phyloP scores from a whole-genome alignment of 2,797 vertebrate genomes.

The Myripristis murdjan region DNA sequence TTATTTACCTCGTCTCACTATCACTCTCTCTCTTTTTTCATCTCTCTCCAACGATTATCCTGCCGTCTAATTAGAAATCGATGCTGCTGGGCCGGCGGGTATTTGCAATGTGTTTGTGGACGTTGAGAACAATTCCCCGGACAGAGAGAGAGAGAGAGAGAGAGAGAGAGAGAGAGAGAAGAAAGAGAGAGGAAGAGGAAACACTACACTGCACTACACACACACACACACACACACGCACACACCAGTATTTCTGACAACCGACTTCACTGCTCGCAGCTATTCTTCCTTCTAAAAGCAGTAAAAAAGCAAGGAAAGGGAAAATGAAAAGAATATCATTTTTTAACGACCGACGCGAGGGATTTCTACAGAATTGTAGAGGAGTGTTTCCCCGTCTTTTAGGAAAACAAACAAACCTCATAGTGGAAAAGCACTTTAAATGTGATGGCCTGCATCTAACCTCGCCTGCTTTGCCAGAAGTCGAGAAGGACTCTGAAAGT shows the following conservation, averaged over 20 bases:
- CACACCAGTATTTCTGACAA: conserved; percentile 63
- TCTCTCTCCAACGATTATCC: conserved; percentile 91
- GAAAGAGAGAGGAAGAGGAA: conserved; percentile 77
- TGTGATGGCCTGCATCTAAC: conserved; percentile 67
- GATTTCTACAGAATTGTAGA: conserved; percentile 74
- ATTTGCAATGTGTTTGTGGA: conserved; percentile 93
- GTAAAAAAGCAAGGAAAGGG: conserved; percentile 69
- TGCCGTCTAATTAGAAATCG: conserved; percentile 93
- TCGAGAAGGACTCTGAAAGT: neutral
- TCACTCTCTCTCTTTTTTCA: conserved; percentile 80
- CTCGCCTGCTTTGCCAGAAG: conserved; percentile 4
- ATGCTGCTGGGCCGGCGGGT: conserved; percentile 89
- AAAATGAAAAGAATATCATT: conserved; percentile 82
- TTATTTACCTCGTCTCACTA: conserved; percentile 83
- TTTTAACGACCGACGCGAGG: conserved; percentile 75
- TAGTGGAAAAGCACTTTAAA: conserved; percentile 69
- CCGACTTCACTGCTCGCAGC: conserved; percentile 80
- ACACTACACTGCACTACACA: conserved; percentile 59
- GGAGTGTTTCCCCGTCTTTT: conserved; percentile 77
- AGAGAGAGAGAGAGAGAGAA: too few relatives aligned
- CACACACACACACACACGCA: conserved; percentile 48
- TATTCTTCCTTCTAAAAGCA: conserved; percentile 82
- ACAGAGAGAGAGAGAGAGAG: conserved; percentile 61
- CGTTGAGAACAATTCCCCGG: conserved; percentile 90
- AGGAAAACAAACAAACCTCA: conserved; percentile 78